Conservation (phyloP, 2,797 vertebrate species). For the Fringilla coelebs region DNA sequence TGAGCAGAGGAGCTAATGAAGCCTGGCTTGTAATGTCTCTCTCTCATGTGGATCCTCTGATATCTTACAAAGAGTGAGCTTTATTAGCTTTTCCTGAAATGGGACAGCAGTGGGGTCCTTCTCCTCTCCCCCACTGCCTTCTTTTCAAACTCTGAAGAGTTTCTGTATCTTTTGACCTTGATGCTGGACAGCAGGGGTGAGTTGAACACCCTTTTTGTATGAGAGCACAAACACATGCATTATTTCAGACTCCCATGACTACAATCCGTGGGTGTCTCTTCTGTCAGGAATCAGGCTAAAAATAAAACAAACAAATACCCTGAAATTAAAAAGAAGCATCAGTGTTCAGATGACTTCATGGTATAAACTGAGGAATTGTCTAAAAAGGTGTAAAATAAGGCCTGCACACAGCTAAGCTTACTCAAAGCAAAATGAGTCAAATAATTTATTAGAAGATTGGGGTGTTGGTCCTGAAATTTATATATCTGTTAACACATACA, state of each 20-base stretch:
- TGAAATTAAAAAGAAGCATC: neutral
- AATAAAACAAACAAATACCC: constrained; percentile 9
- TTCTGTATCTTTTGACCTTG: constrained; percentile 37
- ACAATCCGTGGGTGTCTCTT: neutral
- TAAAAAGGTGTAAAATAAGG: neutral
- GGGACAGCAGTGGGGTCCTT: constrained; percentile 47
- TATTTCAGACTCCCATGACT: constrained; percentile 4
- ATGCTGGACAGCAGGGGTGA: constrained; percentile 11
- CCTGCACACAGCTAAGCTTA: neutral
- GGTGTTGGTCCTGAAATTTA: neutral
- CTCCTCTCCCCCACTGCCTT: constrained; percentile 28
- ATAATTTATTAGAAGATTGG: neutral
- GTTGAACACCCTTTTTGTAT: neutral
- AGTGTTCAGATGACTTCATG: neutral
- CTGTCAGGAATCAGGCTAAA: constrained; percentile 16
- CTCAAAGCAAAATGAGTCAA: neutral
- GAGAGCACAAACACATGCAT: neutral
- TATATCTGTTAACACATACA: neutral
- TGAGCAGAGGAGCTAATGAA: constrained; percentile 62
- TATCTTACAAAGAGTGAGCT: constrained; percentile 50
- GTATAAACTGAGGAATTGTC: neutral
- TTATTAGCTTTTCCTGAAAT: constrained; percentile 57
- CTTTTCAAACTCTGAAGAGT: constrained; percentile 46
- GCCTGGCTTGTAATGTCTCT: constrained; percentile 43
- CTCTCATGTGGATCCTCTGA: constrained; percentile 48